Conservation (phyloP, 2,888 invertebrate genomes). For the Synanthedon vespiformis region DNA sequence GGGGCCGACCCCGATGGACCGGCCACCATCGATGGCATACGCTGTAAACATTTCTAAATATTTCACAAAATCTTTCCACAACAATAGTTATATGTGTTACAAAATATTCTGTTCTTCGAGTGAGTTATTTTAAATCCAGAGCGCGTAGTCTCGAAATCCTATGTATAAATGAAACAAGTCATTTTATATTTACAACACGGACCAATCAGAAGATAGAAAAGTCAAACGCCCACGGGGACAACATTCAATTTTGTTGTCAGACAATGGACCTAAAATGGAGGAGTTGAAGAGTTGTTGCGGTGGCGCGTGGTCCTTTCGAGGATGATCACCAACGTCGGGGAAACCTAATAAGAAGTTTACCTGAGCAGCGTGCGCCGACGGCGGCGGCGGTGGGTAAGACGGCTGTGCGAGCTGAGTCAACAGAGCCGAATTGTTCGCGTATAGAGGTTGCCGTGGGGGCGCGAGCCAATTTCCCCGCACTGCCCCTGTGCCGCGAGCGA, state of each 20-base stretch:
- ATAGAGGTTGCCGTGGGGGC: conserved; percentile 50
- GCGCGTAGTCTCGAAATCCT: too few relatives aligned
- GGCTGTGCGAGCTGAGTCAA: conserved; percentile 75
- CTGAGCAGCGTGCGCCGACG: conserved; percentile 20
- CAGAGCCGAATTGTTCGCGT: conserved; percentile 58
- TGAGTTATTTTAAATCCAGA: too few relatives aligned
- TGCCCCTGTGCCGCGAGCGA: conserved; percentile 18
- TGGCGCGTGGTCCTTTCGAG: too few relatives aligned
- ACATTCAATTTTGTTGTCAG: too few relatives aligned
- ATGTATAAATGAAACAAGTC: too few relatives aligned
- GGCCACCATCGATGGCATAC: conserved; percentile 39
- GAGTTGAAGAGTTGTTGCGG: too few relatives aligned
- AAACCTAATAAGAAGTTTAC: neutral
- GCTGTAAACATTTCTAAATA: conserved; percentile 13
- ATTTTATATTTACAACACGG: too few relatives aligned
- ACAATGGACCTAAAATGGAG: too few relatives aligned
- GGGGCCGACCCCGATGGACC: conserved; percentile 16
- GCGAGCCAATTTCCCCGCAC: conserved; percentile 24
- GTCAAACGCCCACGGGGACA: too few relatives aligned
- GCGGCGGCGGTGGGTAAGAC: conserved; percentile 62
- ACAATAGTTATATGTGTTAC: neutral
- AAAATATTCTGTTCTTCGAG: neutral
- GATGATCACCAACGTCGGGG: too few relatives aligned
- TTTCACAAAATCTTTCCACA: conserved; percentile 10
- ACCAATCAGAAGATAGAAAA: too few relatives aligned